Evolutionary conservation across 2,888 invertebrate species (phyloP), one percentile per base, ranked within the genome.

Genomic region (Drosophila borborema): DNA sequence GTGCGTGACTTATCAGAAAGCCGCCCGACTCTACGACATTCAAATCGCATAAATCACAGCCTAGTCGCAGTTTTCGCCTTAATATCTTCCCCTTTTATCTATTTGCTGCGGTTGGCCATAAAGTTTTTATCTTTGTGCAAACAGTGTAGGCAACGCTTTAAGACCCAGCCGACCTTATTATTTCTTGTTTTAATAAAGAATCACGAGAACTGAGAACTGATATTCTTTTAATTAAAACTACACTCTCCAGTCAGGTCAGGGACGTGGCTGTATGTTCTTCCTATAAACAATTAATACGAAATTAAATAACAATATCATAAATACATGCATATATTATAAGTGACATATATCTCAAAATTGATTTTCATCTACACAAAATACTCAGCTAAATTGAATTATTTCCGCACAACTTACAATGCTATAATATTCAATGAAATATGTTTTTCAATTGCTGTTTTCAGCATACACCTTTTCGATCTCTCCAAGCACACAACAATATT

Each of bases 1-100:
- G 67, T 84, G 81, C 72, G 84, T 79, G 80, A 72, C 82, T 87
- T 85, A 89, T 89, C 85, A 84, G 76, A 69, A 76, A 66, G 67
- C 74, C 72, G 36, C 16, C 45, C 59, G 71, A 75, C 83, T 69
- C 83, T 69, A 81, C 84, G 68, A 77, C 68, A 74, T 80, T 74
- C 80, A 82, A 89, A 86, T 87, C 90, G 74, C 77, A 87, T 86
- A 89, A 86, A 86, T 86, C 85, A 89, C 80, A 75, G 90, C 90
- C 87, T 79, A 84, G 84, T 81, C 87, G 84, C 81, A 76, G 81
- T 78, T 84, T 81, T 72, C 59, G 80, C 86, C 74, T 80, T 83
- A 76, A 72, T 82, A 79, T 88, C 74, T 83, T 71, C 62, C 62
- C 63, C 62, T 87, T 85, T 86, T 86, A 86, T 89, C 90, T 86